Base-by-base conservation (phyloP, 2,888 invertebrate genomes). In the Diarsia brunnea region DNA sequence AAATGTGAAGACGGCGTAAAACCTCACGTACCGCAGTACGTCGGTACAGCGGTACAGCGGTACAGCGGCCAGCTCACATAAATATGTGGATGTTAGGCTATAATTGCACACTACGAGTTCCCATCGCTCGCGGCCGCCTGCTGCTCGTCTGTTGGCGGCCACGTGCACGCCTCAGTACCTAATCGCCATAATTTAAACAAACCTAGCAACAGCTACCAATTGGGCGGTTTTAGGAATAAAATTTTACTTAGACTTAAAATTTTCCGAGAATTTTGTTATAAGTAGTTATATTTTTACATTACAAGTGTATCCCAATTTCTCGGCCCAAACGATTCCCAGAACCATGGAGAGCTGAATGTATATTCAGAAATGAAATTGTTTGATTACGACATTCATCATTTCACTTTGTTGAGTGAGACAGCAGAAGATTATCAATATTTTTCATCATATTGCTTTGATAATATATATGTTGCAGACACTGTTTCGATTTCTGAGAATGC, bases 161-260 rank as follows among this genome's bases (percentile, higher is more conserved):
- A 93, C 92, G 90, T 94, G 94, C 92, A 91, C 90, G 92, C 90
- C 79, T 84, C 89, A 89, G 88, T 89, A 90, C 89, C 92, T 92
- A 94, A 93, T 92, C 90, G 92, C 92, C 90, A 90, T 95, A 94
- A 92, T 92, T 92, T 94, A 95, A 95, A 95, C 95, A 95, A 95
- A 95, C 92, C 91, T 84, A 88, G 78, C 80, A 87, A 88, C 88
- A 77, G 88, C 80, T 90, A 88, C 90, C 92, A 90, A 92, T 93
- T 91, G 92, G 90, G 88, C 91, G 90, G 89, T 91, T 94, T 94
- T 93, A 91, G 92, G 94, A 93, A 93, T 93, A 92, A 93, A 94
- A 93, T 92, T 90, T 89, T 90, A 89, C 91, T 90, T 87, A 87
- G 88, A 89, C 90, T 85, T 84, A 84, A 85, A 79, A 79, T 77